Conservation (phyloP, 2,888 invertebrate species). For the Patella depressa region DNA sequence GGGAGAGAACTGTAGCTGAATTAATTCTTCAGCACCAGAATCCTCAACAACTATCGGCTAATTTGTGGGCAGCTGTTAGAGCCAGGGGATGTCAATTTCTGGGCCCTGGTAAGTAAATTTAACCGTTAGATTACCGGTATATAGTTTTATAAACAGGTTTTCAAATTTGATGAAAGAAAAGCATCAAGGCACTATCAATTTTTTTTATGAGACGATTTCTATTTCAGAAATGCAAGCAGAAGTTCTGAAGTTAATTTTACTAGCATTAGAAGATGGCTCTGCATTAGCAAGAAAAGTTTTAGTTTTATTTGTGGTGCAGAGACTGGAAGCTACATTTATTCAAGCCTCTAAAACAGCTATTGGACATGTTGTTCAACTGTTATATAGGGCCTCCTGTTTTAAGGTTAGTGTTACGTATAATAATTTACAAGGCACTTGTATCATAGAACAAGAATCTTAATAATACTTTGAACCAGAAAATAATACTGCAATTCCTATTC, state of each 20-base stretch:
- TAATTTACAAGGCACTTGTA: too few species aligned
- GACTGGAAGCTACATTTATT: conserved; percentile 82
- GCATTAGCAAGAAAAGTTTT: conserved; percentile 83
- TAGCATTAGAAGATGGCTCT: conserved; percentile 95
- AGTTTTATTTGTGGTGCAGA: conserved; percentile 98
- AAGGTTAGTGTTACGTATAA: conserved; percentile 77
- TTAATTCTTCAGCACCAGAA: conserved; percentile 95
- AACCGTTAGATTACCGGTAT: background rate
- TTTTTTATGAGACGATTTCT: background rate
- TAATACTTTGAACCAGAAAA: too few species aligned
- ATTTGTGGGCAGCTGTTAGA: conserved; percentile 96
- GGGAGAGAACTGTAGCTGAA: conserved; percentile 94
- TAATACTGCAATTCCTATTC: too few species aligned
- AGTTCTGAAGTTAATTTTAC: conserved; percentile 89
- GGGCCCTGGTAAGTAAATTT: conserved; percentile 80
- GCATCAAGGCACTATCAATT: background rate
- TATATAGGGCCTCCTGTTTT: conserved; percentile 98
- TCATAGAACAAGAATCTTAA: too few species aligned
- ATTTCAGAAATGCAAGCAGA: conserved; percentile 95
- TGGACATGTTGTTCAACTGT: conserved; percentile 97
- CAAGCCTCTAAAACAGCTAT: conserved; percentile 99
- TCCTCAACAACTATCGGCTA: conserved; percentile 92
- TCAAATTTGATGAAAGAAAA: background rate
- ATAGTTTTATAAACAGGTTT: background rate
- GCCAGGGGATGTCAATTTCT: conserved; percentile 98